Evolutionary conservation across 2,888 invertebrate species (phyloP), one percentile per base, ranked within the genome.

Genomic region (Hybos culiciformis): DNA sequence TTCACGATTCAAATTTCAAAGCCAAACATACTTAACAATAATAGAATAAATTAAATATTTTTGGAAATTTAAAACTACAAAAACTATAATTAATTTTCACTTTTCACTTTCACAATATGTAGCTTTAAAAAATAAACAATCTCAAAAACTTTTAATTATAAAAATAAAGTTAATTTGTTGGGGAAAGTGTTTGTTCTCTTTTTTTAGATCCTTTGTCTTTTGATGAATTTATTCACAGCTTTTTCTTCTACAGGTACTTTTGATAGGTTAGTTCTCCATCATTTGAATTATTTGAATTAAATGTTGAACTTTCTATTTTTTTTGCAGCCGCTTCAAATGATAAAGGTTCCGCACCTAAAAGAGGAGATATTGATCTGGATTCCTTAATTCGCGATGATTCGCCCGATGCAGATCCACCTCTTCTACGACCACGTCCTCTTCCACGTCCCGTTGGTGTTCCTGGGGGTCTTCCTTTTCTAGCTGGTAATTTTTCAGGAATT

Each of bases 291-390:
- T 56, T 56, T 14, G 62, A 62, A 4, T 65, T n/a, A n/a, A n/a
- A n/a, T n/a, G n/a, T n/a, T n/a, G n/a, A n/a, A n/a, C n/a, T n/a
- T n/a, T n/a, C n/a, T n/a, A n/a, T n/a, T n/a, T n/a, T n/a, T n/a
- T n/a, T 65, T 6, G 66, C 66, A 14, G 63, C 66, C 42, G 61
- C 61, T 50, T 66, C 66, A 48, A 66, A 66, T 14, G 66, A 66
- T 44, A 66, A 66, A 46, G 66, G 66, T 51, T 66, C 61, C 58
- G 3, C 56, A 56, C 14, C 54, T 53, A 19, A 57, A 57, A 18
- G 8, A 24, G 53, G 49, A 4, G 50, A 45, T n/a, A 54, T 56
- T 3, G 57, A 51, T 23, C 54, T 53, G 9, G 50, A 48, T 19
- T 21, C 20, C 14, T 36, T 36, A 21, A 20, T 19, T n/a, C 36